Evolutionary conservation across 2,797 vertebrate species (phyloP).

Genomic region (Gobionotothen gibberifrons): DNA sequence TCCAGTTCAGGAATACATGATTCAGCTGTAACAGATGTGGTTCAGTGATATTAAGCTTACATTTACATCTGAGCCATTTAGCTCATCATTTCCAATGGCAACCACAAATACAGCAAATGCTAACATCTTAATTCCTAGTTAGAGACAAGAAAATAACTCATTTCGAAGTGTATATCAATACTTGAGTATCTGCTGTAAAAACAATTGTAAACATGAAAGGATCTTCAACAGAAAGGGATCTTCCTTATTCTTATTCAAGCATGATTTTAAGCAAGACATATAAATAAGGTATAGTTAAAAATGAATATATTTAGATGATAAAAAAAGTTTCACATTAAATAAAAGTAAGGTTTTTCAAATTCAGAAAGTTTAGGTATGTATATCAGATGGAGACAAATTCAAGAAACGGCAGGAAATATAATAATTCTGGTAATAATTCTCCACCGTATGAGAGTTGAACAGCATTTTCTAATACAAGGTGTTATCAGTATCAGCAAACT

Average conservation of each 20-base stretch:
- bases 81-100: too few species aligned
- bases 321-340: background rate
- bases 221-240: background rate
- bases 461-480: background rate
- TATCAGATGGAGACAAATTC: background rate
- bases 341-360: background rate
- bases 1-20: too few species aligned
- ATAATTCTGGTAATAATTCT: too few species aligned
- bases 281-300: background rate
- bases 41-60: too few species aligned
- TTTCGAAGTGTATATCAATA: slow-evolving; percentile 13
- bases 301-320: background rate
- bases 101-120: too few species aligned
- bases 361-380: background rate
- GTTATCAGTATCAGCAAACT: background rate
- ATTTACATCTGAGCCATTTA: too few species aligned
- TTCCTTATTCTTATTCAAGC: background rate
- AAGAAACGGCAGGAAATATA: too few species aligned
- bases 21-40: too few species aligned
- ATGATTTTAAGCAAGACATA: background rate
- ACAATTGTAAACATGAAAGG: slow-evolving; percentile 5
- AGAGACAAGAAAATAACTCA: slow-evolving; percentile 17
- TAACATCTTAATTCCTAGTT: background rate
- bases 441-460: background rate
- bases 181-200: background rate